Conservation (phyloP, 2,797 vertebrate species). For the Garrulus glandarius region DNA sequence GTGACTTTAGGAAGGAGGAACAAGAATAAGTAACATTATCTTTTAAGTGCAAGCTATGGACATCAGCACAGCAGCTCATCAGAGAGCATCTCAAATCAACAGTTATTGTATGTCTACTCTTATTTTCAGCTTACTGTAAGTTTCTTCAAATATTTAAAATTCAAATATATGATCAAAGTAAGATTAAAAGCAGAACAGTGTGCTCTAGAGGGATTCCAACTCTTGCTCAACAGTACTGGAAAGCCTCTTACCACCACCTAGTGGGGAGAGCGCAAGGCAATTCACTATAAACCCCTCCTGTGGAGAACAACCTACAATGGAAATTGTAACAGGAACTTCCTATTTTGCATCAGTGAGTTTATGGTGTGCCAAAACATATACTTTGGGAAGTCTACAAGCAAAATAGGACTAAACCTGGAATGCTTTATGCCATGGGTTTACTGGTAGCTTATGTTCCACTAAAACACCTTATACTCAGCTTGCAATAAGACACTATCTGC, state of each 20-base stretch:
- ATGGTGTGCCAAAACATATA: background rate
- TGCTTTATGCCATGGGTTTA: background rate
- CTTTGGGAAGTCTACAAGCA: background rate
- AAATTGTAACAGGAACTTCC: background rate
- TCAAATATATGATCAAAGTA: background rate
- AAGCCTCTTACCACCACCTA: conserved; percentile 42
- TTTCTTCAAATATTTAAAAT: background rate
- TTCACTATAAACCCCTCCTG: background rate
- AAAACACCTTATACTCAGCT: background rate
- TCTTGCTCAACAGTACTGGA: background rate
- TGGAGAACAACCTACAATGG: background rate
- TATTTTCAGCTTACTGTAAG: background rate
- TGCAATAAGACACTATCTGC: background rate
- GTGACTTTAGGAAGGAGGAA: background rate
- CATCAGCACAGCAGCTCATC: background rate
- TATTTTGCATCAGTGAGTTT: background rate
- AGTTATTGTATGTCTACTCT: background rate
- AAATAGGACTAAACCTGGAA: background rate
- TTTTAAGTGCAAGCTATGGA: background rate
- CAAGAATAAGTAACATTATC: background rate
- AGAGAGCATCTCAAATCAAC: background rate
- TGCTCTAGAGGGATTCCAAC: background rate
- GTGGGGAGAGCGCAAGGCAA: background rate
- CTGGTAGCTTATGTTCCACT: background rate
- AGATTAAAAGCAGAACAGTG: background rate